A percentile compares a stretch with the other conserved stretches of the same genome.
Conservation (phyloP, 2,113 vertebrate species). For the Syrmaticus mikado region DNA sequence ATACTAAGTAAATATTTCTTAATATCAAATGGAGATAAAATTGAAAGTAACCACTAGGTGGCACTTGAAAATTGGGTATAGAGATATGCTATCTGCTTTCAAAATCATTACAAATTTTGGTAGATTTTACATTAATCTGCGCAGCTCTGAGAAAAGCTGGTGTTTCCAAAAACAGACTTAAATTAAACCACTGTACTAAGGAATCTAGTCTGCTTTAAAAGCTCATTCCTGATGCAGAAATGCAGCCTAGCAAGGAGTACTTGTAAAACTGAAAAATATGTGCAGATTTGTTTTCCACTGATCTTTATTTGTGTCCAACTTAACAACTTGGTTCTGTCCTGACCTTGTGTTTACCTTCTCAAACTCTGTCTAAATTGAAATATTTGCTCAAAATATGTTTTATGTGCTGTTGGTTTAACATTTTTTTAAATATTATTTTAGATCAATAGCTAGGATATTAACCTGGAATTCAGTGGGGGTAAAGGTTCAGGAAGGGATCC, state of each 20-base stretch:
- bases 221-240: neutral
- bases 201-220: neutral
- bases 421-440: neutral
- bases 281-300: neutral
- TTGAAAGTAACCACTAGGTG: conserved; percentile 77
- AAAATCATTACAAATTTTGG: neutral
- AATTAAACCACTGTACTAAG: neutral
- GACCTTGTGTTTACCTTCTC: neutral
- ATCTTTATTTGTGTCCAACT: neutral
- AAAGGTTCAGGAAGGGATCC: neutral
- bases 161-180: neutral
- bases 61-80: conserved; percentile 67
- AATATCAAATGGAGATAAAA: neutral
- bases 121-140: neutral
- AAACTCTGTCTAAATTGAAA: neutral
- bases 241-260: neutral
- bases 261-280: neutral
- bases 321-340: neutral
- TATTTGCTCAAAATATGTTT: neutral
- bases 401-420: neutral
- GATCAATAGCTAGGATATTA: neutral
- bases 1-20: neutral
- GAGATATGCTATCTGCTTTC: neutral
- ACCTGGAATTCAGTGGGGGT: neutral
- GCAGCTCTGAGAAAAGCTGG: neutral